These are phyloP conservation scores for Molossus molossus DNA, from an alignment of 2,797 vertebrate genomes.

Conservation along the genomic window DNA sequence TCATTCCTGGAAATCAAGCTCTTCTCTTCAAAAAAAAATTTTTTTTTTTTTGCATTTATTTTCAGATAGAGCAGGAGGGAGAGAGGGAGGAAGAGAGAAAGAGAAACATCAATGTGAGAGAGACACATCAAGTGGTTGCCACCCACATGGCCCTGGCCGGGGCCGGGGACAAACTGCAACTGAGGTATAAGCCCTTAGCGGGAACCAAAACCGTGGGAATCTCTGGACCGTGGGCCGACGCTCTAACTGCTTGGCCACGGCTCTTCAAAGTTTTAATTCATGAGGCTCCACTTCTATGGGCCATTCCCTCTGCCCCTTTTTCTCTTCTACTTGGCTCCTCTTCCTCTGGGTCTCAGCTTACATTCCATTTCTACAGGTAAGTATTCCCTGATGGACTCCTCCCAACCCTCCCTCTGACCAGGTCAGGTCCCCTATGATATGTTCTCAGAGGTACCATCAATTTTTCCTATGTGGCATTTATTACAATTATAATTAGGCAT, in stretches of 20 bases:
- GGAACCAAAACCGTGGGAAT: no score
- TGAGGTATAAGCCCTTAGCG: no score
- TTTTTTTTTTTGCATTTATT: no score
- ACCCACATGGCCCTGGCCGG: no score
- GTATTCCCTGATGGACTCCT: not conserved
- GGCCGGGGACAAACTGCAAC: no score
- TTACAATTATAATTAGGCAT: not conserved
- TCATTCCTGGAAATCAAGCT: not conserved
- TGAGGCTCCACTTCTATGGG: not conserved
- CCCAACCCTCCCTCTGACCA: not conserved
- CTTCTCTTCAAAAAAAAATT: not conserved
- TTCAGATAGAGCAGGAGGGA: no score
- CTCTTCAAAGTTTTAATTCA: slow-evolving; percentile 26
- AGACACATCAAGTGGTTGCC: no score
- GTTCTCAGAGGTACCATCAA: not conserved
- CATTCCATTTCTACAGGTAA: not conserved
- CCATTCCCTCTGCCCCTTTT: not conserved
- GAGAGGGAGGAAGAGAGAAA: no score
- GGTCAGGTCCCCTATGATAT: not conserved
- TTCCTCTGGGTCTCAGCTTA: slow-evolving; percentile 15
- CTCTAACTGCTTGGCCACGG: no score
- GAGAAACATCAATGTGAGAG: no score
- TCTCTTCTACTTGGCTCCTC: not conserved
- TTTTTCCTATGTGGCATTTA: not conserved
- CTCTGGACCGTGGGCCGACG: no score